Evolutionary conservation across 2,888 invertebrate genomes (phyloP), one percentile per base, ranked within the genome.

Genomic region (Drosophila nr. medialis): DNA sequence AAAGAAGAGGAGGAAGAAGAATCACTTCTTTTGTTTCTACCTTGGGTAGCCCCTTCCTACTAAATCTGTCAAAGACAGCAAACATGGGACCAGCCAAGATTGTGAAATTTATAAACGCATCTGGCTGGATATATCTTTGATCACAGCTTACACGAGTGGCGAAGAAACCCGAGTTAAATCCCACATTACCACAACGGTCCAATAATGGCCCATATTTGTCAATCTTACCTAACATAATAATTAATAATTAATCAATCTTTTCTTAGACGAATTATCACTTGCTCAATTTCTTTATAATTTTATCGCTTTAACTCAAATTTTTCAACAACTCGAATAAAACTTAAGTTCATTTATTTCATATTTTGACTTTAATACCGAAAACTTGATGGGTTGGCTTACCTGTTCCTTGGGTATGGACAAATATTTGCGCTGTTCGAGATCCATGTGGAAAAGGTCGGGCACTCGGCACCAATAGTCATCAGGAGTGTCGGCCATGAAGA

Each of bases 401-500:
- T 93, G 91, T 76, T 91, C 85, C 75, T 83, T 93, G 10, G 97
- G 96, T 91, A 97, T 96, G 27, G 95, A 95, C 81, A 97, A 92
- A 64, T 93, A 92, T 93, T 95, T 95, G 64, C 95, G 93, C 89
- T 95, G 93, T 61, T 95, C 94, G 75, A 93, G 91, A 7, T 95
- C 94, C 56, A 96, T 91, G 79, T 92, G 89, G 60, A 93, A 91
- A 66, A 97, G 93, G 79, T 95, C 95, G 0, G 96, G 96, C 30
- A 97, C 95, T 72, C 93, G 94, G 91, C 98, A 98, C 97, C 98
- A 98, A 93, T 98, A 96, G 50, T 96, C 95, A 42, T 96, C 95
- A 0, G 98, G 98, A 40, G 96, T 95, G 86, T 97, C 96, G n/a
- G 97, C 95, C 96, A 98, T 97, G 93, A 98, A 98, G 42, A 98